Conservation (phyloP, 1,140 invertebrate genomes). For the Neomicropteryx cornuta region DNA sequence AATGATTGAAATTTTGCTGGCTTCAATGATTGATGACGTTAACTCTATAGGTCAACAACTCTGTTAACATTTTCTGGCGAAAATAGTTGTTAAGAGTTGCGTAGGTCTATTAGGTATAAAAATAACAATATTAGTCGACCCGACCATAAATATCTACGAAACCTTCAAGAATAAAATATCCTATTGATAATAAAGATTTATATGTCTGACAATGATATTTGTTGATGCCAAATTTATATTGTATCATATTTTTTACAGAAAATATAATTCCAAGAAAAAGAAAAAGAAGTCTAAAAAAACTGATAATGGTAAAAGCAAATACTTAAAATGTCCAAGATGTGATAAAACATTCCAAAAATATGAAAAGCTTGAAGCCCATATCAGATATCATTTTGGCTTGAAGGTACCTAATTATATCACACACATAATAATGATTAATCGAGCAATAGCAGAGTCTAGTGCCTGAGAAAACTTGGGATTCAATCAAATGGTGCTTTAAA, state of each 20-base stretch:
- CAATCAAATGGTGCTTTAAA: no score
- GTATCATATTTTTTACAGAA: slow-evolving; percentile 8
- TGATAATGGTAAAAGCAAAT: slow-evolving; percentile 17
- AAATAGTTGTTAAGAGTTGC: no score
- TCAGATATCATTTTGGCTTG: slow-evolving; percentile 37
- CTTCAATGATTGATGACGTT: no score
- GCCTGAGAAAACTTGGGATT: no score
- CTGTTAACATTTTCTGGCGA: no score
- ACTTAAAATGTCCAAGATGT: slow-evolving; percentile 36
- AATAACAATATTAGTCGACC: no score
- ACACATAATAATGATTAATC: neutral
- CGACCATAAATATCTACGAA: no score
- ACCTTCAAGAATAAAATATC: no score
- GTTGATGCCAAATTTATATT: neutral
- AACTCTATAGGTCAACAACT: no score
- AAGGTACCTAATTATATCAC: slow-evolving; percentile 21
- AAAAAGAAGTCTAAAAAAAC: slow-evolving; percentile 12
- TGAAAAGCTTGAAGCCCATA: slow-evolving; percentile 37
- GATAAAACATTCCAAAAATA: slow-evolving; percentile 37
- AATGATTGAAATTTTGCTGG: no score
- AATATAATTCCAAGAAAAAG: slow-evolving; percentile 14
- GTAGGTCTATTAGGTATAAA: no score
- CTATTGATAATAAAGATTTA: neutral
- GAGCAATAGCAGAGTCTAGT: neutral
- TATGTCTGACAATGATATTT: neutral